These are phyloP conservation scores for Calameuta filiformis DNA, from an alignment of 2,888 invertebrate species.

Conservation along the genomic window DNA sequence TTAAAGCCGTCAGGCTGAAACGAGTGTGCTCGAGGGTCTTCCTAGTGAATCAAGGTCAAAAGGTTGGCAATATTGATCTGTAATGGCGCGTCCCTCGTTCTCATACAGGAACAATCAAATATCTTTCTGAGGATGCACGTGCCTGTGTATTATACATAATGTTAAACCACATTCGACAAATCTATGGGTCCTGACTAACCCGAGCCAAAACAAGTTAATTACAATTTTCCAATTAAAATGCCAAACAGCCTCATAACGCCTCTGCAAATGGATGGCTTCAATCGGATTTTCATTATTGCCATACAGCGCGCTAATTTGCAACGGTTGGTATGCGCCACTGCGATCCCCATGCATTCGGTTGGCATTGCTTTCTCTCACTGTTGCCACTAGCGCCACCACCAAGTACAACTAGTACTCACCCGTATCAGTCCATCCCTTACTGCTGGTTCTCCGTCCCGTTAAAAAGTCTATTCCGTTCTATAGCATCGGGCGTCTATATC, in stretches of 20 bases:
- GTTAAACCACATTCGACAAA: background rate
- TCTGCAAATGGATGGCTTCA: constrained; percentile 49
- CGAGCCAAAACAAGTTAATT: constrained; percentile 34
- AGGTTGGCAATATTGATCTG: background rate
- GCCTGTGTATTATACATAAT: background rate
- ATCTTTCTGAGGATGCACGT: background rate
- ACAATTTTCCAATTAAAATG: constrained; percentile 55
- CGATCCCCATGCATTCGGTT: background rate
- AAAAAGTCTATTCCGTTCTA: background rate
- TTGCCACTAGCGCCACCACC: background rate
- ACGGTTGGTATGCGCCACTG: constrained; percentile 9
- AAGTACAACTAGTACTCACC: background rate
- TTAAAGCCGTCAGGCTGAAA: constrained; percentile 35
- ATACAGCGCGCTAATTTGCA: constrained; percentile 55
- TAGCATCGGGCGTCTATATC: background rate
- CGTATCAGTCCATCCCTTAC: background rate
- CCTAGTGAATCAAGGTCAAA: background rate
- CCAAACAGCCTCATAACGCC: constrained; percentile 45
- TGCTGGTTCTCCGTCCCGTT: background rate
- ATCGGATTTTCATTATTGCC: constrained; percentile 60
- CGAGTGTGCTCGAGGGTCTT: background rate
- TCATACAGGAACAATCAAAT: background rate
- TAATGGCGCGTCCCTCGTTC: background rate
- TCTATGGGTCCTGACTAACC: background rate
- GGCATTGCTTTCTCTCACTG: background rate